Base-by-base conservation (phyloP, 2,113 vertebrate species). In the Paracyprichromis sp. region DNA sequence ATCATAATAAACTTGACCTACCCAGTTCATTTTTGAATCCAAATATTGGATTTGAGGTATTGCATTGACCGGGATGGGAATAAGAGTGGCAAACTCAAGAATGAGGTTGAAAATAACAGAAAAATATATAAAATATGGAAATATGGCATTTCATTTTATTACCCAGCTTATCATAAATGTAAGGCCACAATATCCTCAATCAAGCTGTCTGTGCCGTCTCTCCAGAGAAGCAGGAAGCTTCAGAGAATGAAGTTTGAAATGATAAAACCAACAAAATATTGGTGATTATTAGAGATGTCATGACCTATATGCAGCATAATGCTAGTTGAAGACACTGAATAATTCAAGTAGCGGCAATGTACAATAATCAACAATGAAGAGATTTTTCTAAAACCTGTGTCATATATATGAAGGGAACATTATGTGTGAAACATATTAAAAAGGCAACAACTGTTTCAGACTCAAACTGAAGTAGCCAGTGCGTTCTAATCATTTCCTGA, bases 401-500 rank as follows among this genome's bases (percentile, higher is more conserved):
- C 56, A 59, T 59, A 29, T 16, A 9, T 16, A 59, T 31, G 57
- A 38, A 38, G 5, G 36, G 19, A 14, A 54, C 40, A 3, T 31
- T 17, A 61, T 9, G 14, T 34, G 14, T 85, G 34, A 85, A 12
- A 24, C 29, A 1, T 34, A 52, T 82, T 63, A 29, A 19, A 63
- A 63, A 36, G 47, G 26, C 14, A 59, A 24, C 10, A 8, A 40
- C 9, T 52, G 19, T 21, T 69, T 13, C 4, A 38, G 34, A 69
- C 0, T 3, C 17, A 36, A 36, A 34, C 59, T 69, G 63, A 43
- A 4, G 82, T 40, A 86, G 87, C 81, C 43, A 63, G 26, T 83
- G 83, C 91, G 86, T 94, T 90, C 90, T 82, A 89, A 90, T 76
- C 88, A 78, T 92, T 92, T 92, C 76, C 82, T 86, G 85, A 87